These are phyloP conservation scores for Caretta caretta DNA, from an alignment of 2,113 vertebrate genomes.

Conservation along the genomic window DNA sequence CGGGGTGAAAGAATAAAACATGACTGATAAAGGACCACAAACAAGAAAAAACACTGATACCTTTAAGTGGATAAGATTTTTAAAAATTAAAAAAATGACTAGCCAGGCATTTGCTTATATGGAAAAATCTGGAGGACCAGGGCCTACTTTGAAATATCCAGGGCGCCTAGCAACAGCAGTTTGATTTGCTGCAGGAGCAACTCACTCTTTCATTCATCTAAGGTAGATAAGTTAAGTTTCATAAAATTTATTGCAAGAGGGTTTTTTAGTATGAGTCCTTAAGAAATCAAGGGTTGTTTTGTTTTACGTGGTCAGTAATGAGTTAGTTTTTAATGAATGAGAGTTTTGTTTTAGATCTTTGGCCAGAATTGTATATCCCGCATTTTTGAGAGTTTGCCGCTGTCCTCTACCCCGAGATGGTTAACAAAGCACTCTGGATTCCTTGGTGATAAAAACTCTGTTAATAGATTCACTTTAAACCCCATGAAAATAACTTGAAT, in stretches of 20 bases:
- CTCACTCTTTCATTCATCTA: background rate
- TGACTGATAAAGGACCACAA: no score
- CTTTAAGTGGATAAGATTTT: background rate
- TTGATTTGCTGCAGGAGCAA: constrained; percentile 52
- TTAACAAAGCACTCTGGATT: background rate
- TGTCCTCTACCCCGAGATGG: background rate
- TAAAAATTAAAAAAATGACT: background rate
- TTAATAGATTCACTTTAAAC: background rate
- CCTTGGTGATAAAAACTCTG: background rate
- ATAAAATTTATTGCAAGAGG: constrained; percentile 18
- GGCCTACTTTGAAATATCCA: constrained; percentile 30
- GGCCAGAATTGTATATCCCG: background rate
- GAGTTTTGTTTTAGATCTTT: background rate
- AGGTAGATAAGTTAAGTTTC: background rate
- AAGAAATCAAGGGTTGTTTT: background rate
- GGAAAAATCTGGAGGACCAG: background rate
- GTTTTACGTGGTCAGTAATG: background rate
- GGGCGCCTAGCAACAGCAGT: constrained; percentile 19
- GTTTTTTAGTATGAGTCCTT: background rate
- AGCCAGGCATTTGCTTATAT: fast-evolving
- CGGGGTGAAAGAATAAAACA: background rate
- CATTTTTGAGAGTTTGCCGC: background rate
- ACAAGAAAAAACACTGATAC: background rate
- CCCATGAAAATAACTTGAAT: background rate
- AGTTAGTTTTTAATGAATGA: background rate